Evolutionary conservation across 2,797 vertebrate species (phyloP), one percentile per base, ranked within the genome.

Genomic region (Sparus aurata): DNA sequence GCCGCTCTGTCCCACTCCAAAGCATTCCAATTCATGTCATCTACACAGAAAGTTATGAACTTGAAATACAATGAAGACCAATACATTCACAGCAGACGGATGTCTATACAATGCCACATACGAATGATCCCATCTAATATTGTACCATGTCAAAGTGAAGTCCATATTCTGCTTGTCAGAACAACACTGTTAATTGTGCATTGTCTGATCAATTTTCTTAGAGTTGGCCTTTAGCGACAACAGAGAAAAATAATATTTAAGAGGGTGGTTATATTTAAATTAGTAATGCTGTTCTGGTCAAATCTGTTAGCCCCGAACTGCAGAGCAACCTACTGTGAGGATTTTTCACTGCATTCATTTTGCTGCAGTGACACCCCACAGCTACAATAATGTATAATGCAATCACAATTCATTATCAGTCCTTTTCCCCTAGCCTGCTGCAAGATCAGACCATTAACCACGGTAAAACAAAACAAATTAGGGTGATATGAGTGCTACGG

Each of bases 1-100:
- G 98, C 98, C 27, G 98, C 98, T 91, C 98, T 95, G 91, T 99
- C 98, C 98, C 98, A 99, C 87, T 99, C 98, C 90, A 99, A 91
- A 74, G 98, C 98, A 81, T 99, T 99, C 98, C 98, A 99, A 84
- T 99, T 99, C 97, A 99, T 99, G 88, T 99, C 98, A 94, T 99
- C 98, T 99, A 83, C 49, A 92, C 16, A 85, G 27, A 79, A 50
- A 84, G 2, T 73, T 1, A 55, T 43, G 6, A 11, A 12, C 22
- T 30, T 77, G 1, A 69, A 68, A 82, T 1, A 38, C 10, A 66
- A 6, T 5, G 18, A 64, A 12, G 3, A 67, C 18, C 4, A 68
- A 16, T 10, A 66, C 22, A 76, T 12, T 23, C 3, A 30, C 16
- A 74, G n/a, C 50, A 20, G 18, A 18, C n/a, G 49, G 3, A 67